Base-by-base conservation (phyloP, 2,113 vertebrate genomes). In the Pachyramphus minor region DNA sequence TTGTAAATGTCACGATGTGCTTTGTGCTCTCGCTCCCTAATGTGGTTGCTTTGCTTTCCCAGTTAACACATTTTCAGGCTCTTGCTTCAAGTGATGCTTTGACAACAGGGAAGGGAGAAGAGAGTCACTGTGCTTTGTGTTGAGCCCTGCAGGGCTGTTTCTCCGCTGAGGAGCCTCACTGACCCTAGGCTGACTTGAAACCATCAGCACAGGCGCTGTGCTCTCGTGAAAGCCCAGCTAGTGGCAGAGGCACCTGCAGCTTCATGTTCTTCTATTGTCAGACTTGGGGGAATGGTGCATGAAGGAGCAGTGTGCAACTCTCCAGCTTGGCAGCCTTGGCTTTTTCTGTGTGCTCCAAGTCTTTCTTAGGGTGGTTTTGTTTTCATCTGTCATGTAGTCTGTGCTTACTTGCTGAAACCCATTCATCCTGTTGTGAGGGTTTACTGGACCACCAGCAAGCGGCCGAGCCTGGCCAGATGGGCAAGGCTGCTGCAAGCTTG, bases 1-100 rank as follows among this genome's bases (percentile, higher is more conserved):
- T 93, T 96, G 81, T 95, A 96, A 93, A 96, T 90, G 92, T 97
- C 95, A 92, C 0, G 2, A 47, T 93, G 83, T 93, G 83, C 93
- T 95, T 92, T 93, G 90, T 95, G 88, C 1, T 5, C 66, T 75
- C 0, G 0, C n/a, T 90, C 42, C 6, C 8, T 75, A 41, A 89
- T 49, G 81, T 31, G 76, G 50, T 78, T 92, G 64, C 82, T 91
- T 90, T 88, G 71, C 91, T 90, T 89, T 41, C 80, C 45, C 41
- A 58, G 52, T 87, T 94, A 89, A 90, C 89, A 73, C 15, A 1
- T 89, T 94, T 90, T 74, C 86, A 95, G 53, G 47, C 79, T 93
- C 73, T 69, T 90, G 64, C 92, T 95, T 93, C 52, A 33, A 86
- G 62, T 66, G 64, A 66, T 68, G 60, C 71, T 92, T 84, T 4